Evolutionary conservation across 2,888 invertebrate species (phyloP), one percentile per base, ranked within the genome.

Genomic region (Plagiodera versicolora): DNA sequence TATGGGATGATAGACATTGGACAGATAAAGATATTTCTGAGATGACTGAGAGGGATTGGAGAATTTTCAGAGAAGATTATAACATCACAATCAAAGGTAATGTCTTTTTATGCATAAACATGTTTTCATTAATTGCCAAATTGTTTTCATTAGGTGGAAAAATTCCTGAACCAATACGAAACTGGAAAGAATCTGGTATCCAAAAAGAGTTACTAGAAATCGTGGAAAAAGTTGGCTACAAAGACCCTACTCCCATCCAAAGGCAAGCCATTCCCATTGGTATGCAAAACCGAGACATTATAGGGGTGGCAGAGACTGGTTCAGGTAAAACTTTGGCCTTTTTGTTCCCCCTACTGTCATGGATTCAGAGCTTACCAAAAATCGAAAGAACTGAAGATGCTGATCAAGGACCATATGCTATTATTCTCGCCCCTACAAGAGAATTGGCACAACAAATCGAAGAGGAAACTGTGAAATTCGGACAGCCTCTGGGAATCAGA

Each of bases 1-100:
- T 95, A 75, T 98, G 95, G 94, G 99, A 99, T 80, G 98, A 99
- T 78, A 87, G 99, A 4, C 99, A 99, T 80, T 99, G 99, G 99
- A 92, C 94, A 2, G 97, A 98, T 75, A 99, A 99, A 79, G 89
- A 89, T 9, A 82, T 90, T 0, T 88, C 89, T 54, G 97, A 98
- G 80, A 99, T 99, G 99, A 95, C 94, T 0, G 98, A 99, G 79
- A 86, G 99, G 72, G 99, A 99, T 83, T 99, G 99, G 99, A 88
- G 99, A 80, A 99, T 99, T 74, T 99, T 99, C 79, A 87, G 98
- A 67, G 99, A 99, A 81, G 99, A 99, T 82, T 99, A 97, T 79
- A 99, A 96, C 77, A 98, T 99, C 56, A 93, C 96, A 2, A 94
- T 98, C 63, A 99, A 99, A 81, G 97, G 86, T 78, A 59, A 14